Percentiles rank a stretch among this genome's conserved stretches.
phyloP scores from a whole-genome alignment of 2,797 vertebrate genomes.

The Galaxias olidus region DNA sequence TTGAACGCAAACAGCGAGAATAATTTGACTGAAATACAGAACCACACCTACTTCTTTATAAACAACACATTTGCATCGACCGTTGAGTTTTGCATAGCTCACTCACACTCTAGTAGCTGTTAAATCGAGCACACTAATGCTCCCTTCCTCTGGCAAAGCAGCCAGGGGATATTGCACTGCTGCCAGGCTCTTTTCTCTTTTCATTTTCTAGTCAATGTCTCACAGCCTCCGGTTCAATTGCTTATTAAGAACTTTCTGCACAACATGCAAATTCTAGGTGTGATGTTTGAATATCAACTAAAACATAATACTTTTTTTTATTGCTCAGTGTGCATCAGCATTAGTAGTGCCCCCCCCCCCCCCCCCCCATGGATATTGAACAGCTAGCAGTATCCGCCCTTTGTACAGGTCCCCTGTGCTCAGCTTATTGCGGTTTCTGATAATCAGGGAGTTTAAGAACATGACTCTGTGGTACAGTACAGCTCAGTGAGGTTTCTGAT shows the following conservation, averaged over 20 bases:
- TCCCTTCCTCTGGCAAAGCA: slow-evolving; percentile 9
- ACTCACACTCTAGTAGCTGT: not conserved
- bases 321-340: too few species aligned
- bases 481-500: too few species aligned
- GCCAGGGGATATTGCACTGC: slow-evolving; percentile 24
- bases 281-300: too few species aligned
- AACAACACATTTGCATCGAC: slow-evolving; percentile 38
- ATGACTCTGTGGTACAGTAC: too few species aligned
- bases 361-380: too few species aligned
- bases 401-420: too few species aligned
- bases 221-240: slow-evolving; percentile 40
- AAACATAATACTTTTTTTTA: too few species aligned
- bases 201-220: slow-evolving; percentile 60
- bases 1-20: not conserved
- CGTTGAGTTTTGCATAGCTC: slow-evolving; percentile 49
- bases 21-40: not conserved
- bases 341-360: too few species aligned
- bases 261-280: too few species aligned
- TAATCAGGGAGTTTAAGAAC: too few species aligned
- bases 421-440: too few species aligned
- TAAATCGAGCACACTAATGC: slow-evolving; percentile 11
- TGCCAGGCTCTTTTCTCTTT: slow-evolving; percentile 51
- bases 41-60: not conserved
- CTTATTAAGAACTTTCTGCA: slow-evolving; percentile 58
- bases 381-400: too few species aligned